A percentile compares a stretch with the other conserved stretches of the same genome.
Conservation (phyloP, 1,140 invertebrate species). For the Camponotus vicinus region DNA sequence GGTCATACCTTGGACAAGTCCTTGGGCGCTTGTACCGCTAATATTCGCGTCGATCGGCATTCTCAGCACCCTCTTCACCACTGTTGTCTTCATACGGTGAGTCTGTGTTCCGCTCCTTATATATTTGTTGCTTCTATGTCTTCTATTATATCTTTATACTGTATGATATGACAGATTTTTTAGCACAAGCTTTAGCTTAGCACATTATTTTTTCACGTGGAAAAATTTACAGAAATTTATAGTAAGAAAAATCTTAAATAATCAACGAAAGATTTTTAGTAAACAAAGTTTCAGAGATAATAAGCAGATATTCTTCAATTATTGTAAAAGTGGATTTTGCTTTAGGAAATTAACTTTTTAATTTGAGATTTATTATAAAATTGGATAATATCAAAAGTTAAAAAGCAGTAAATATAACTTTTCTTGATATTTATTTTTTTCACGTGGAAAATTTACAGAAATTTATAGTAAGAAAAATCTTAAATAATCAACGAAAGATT, state of each 20-base stretch:
- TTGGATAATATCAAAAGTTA: not conserved
- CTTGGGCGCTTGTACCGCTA: slow-evolving; percentile 89
- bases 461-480: no score
- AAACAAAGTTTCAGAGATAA: no score
- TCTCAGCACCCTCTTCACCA: slow-evolving; percentile 88
- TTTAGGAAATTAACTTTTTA: slow-evolving; percentile 1
- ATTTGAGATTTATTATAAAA: not conserved
- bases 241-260: no score
- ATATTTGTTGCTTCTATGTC: no score
- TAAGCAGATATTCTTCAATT: not conserved
- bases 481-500: no score
- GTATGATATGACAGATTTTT: not conserved
- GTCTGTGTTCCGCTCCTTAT: slow-evolving; percentile 8
- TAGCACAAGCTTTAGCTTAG: not conserved
- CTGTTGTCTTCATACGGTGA: slow-evolving; percentile 88
- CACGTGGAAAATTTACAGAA: no score
- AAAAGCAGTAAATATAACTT: not conserved
- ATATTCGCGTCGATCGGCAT: slow-evolving; percentile 88
- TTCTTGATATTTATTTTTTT: not conserved
- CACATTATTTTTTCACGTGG: no score
- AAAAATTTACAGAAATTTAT: no score
- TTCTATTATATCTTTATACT: not conserved
- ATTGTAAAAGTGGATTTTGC: not conserved
- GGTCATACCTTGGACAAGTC: slow-evolving; percentile 86
- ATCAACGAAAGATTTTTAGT: no score